Conservation (phyloP, 1,140 invertebrate species). For the Trichogramma pretiosum region DNA sequence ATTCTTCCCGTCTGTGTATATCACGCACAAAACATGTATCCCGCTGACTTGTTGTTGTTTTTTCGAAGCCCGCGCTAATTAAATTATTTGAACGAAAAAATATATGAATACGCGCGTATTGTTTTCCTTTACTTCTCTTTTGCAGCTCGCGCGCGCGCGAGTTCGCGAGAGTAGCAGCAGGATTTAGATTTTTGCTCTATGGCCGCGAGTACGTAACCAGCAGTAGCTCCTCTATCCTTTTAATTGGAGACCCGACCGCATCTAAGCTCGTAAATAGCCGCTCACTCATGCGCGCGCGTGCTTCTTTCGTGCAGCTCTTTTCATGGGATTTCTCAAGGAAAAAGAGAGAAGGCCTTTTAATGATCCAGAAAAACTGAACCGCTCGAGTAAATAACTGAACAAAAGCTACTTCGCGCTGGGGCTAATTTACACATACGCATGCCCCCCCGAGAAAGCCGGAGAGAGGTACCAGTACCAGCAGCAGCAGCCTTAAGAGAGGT, state of each 20-base stretch:
- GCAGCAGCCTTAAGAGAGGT: background rate
- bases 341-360: conserved; percentile 4
- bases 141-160: too few species aligned
- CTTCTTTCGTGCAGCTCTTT: background rate
- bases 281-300: too few species aligned
- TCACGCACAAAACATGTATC: too few species aligned
- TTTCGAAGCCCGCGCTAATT: too few species aligned
- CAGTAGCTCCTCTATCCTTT: background rate
- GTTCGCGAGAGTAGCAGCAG: too few species aligned
- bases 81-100: too few species aligned
- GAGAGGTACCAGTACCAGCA: background rate
- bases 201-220: too few species aligned
- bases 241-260: conserved; percentile 1
- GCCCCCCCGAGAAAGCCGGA: background rate
- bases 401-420: background rate
- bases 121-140: too few species aligned
- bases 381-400: conserved; percentile 11
- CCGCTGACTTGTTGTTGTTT: too few species aligned
- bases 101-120: too few species aligned
- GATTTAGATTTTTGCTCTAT: too few species aligned
- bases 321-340: conserved; percentile 6
- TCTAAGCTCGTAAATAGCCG: background rate
- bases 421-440: background rate
- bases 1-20: too few species aligned
- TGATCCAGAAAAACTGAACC: conserved; percentile 7